phyloP scores from a whole-genome alignment of 2,888 invertebrate genomes.

The Lasioglossum marginatum region DNA sequence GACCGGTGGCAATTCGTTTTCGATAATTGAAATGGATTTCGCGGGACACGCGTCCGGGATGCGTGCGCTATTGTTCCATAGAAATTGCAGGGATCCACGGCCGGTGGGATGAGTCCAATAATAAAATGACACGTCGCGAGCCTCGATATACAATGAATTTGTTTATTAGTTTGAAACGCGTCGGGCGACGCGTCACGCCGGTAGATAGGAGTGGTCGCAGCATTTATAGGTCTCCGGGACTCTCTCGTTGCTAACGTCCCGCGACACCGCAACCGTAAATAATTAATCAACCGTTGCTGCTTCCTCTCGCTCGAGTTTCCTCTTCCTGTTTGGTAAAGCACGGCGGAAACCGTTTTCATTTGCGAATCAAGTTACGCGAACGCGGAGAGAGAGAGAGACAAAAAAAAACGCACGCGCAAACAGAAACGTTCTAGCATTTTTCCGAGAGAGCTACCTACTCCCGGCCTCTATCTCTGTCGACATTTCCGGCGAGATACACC shows the following conservation, averaged over 20 bases:
- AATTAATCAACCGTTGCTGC: not conserved
- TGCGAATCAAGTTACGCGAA: slow-evolving; percentile 4
- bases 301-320: not conserved
- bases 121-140: slow-evolving; percentile 3
- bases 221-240: not conserved
- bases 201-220: not conserved
- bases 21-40: slow-evolving; percentile 48
- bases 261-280: not conserved
- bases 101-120: slow-evolving; percentile 24
- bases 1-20: slow-evolving; percentile 16
- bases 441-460: not conserved
- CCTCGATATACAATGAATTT: not conserved
- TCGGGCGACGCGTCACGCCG: not conserved
- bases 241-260: not conserved
- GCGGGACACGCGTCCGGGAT: not conserved
- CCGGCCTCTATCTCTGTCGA: not conserved
- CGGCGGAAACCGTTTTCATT: not conserved
- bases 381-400: not conserved
- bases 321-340: not conserved
- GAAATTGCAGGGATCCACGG: not conserved
- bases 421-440: not conserved
- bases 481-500: not conserved
- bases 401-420: not conserved
- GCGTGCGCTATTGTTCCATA: not conserved
- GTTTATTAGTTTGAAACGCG: not conserved